Evolutionary conservation across 2,888 invertebrate species (phyloP), one percentile per base, ranked within the genome.

Genomic region (Rhodophaea formosa): DNA sequence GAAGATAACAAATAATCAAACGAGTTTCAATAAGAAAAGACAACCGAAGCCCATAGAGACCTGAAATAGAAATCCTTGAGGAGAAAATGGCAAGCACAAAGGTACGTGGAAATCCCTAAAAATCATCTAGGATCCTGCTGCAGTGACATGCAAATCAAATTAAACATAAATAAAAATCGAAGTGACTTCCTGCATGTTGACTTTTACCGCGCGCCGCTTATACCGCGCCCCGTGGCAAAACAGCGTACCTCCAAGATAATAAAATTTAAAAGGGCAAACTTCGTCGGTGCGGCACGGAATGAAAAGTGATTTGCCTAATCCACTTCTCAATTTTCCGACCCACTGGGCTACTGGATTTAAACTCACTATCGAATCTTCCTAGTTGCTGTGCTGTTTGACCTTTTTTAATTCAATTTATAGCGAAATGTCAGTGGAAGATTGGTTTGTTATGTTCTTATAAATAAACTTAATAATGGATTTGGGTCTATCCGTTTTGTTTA

Each of bases 261-360:
- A 88, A 88, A 88, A 90, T 88, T 87, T 88, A 86, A 88, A 89
- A 88, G 87, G 86, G 86, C 88, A 85, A 88, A 90, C 85, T 90
- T 87, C 80, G 83, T 74, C 77, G 75, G 76, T 71, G 71, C 78
- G 77, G 80, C 80, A 75, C 74, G 80, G 85, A 84, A 87, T 87
- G 86, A 86, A 90, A 91, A 91, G 87, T 89, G 88, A 90, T 90
- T 91, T 91, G 84, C 87, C 84, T 91, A 88, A 91, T 90, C 88
- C 88, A 87, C 85, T 89, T 86, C 87, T 84, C 88, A 88, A 89
- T 90, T 89, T 89, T 87, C 87, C 85, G 67, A 79, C 72, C 80
- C 88, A 86, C 82, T 84, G 86, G 75, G 69, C 76, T 69, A 69
- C 65, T 55, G 73, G 77, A 77, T 79, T 82, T 80, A 77, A 79